Evolutionary conservation across 2,113 vertebrate genomes (phyloP).

Genomic region (Thalassarche chlororhynchos): DNA sequence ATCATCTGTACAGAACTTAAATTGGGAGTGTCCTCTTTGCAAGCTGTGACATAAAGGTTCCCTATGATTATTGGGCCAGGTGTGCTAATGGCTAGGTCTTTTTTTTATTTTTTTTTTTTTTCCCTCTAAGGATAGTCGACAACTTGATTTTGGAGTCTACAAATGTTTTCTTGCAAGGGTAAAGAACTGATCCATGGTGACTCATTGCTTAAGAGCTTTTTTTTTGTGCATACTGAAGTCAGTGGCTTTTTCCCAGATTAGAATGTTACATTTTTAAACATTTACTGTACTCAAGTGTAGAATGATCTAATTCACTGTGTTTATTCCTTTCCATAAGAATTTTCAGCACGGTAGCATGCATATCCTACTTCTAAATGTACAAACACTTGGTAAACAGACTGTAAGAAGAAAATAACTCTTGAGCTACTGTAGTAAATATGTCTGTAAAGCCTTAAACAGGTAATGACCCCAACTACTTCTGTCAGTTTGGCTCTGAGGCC

Average conservation of each 20-base stretch:
- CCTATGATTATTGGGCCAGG: background rate
- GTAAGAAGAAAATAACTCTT: background rate
- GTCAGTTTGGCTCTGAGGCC: background rate
- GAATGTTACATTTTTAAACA: background rate
- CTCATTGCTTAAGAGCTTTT: background rate
- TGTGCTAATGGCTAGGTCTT: background rate
- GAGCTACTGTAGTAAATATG: background rate
- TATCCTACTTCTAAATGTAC: background rate
- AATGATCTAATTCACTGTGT: background rate
- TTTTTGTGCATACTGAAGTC: background rate
- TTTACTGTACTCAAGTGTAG: background rate
- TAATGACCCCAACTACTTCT: background rate
- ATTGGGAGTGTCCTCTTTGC: background rate
- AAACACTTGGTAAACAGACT: conserved; percentile 2
- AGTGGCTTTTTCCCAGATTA: background rate
- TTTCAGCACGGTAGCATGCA: background rate
- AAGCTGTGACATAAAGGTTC: background rate
- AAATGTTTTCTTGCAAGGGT: background rate
- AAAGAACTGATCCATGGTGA: background rate
- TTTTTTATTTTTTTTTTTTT: too few species aligned
- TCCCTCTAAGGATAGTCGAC: background rate
- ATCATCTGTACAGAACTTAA: background rate
- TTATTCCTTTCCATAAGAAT: conserved; percentile 3
- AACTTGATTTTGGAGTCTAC: background rate
- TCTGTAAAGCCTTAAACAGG: background rate